Conservation (phyloP, 1,140 invertebrate species). For the Drosophila trapezifrons region DNA sequence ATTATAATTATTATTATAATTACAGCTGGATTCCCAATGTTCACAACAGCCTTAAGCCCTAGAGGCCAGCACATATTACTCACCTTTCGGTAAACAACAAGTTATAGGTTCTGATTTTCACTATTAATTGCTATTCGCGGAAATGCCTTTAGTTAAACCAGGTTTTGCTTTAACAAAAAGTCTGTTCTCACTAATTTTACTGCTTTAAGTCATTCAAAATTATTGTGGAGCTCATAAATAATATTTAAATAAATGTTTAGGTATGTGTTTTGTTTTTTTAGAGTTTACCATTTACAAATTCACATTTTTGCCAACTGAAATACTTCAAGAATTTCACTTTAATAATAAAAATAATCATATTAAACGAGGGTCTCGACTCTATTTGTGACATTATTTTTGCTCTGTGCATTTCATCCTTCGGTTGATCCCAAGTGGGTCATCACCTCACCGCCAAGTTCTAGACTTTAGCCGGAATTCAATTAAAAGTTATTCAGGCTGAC, state of each 20-base stretch:
- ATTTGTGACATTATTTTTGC: neutral
- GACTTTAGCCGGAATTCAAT: slow-evolving; percentile 60
- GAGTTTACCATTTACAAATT: too few relatives aligned
- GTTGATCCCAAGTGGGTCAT: slow-evolving; percentile 57
- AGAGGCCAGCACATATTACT: too few relatives aligned
- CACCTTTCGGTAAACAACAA: neutral
- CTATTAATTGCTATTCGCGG: too few relatives aligned
- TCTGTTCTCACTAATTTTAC: neutral
- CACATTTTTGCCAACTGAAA: too few relatives aligned
- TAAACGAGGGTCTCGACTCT: too few relatives aligned
- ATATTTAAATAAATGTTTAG: neutral
- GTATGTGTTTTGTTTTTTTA: neutral
- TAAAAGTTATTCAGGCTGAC: slow-evolving; percentile 48
- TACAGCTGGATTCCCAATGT: neutral
- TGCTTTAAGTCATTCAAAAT: neutral
- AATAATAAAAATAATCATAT: too few relatives aligned
- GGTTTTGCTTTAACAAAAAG: neutral
- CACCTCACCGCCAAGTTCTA: slow-evolving; percentile 28
- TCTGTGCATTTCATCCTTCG: slow-evolving; percentile 17
- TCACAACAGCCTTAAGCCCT: neutral
- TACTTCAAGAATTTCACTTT: too few relatives aligned
- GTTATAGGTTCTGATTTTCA: neutral
- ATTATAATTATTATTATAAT: slow-evolving; percentile 30
- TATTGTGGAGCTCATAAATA: neutral
- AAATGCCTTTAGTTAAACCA: neutral